Conservation (phyloP, 1,140 invertebrate genomes). For the Neomicropteryx cornuta region DNA sequence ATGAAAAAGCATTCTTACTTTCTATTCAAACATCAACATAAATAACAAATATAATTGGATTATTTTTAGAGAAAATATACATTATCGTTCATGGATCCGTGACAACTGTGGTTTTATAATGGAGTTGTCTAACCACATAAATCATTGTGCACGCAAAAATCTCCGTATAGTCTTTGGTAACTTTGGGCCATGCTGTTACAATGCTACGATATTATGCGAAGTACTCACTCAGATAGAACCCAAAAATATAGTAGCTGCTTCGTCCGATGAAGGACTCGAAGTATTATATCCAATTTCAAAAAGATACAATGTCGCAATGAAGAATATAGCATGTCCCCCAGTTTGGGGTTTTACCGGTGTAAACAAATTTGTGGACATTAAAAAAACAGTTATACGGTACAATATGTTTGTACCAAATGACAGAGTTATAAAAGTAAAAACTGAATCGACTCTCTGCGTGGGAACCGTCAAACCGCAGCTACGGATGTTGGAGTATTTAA, state of each 20-base stretch:
- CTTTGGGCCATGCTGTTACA: constrained; percentile 37
- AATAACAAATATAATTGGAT: too few species aligned
- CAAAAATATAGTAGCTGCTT: constrained; percentile 35
- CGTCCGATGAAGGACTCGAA: constrained; percentile 35
- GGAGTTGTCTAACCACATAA: too few species aligned
- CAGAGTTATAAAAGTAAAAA: constrained; percentile 26
- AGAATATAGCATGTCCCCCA: constrained; percentile 38
- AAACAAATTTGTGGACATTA: constrained; percentile 37
- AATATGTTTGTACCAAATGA: constrained; percentile 29
- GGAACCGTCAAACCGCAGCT: constrained; percentile 33
- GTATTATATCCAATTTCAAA: constrained; percentile 23
- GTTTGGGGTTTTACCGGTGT: constrained; percentile 43
- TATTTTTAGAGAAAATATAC: too few species aligned
- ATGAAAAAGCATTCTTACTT: too few species aligned
- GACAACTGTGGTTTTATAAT: too few species aligned
- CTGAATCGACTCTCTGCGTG: constrained; percentile 30
- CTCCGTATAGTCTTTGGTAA: constrained; percentile 33
- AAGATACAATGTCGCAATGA: constrained; percentile 26
- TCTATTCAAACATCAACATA: too few species aligned
- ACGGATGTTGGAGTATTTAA: constrained; percentile 33
- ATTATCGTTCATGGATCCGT: too few species aligned
- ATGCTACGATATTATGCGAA: constrained; percentile 33
- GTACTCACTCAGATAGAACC: constrained; percentile 23
- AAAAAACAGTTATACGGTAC: constrained; percentile 32
- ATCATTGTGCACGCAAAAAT: constrained; percentile 26